phyloP scores from a whole-genome alignment of 2,888 invertebrate genomes.

The Oxycera nigricornis region DNA sequence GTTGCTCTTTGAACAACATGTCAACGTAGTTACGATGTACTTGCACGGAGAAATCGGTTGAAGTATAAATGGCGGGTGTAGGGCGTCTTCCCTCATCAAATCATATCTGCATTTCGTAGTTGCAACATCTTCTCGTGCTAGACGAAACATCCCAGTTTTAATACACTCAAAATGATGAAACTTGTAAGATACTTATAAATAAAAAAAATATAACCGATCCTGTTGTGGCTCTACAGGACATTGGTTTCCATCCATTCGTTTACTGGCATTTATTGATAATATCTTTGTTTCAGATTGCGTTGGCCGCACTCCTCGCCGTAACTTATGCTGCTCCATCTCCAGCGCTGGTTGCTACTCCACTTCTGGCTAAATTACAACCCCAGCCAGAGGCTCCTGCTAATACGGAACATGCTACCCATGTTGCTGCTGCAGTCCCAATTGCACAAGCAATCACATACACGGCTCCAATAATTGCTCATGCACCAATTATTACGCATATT shows the following conservation, averaged over 20 bases:
- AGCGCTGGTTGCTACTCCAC: conserved; percentile 39
- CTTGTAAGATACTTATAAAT: conserved; percentile 18
- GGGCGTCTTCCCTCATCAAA: conserved; percentile 19
- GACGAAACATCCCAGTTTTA: neutral
- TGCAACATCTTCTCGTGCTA: conserved; percentile 35
- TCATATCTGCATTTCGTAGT: conserved; percentile 32
- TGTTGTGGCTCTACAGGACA: too few relatives aligned
- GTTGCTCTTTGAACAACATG: neutral
- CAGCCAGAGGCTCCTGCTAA: conserved; percentile 44
- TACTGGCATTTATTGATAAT: neutral
- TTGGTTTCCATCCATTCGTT: neutral
- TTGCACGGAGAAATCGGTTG: conserved; percentile 1
- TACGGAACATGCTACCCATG: conserved; percentile 45
- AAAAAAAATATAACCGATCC: neutral
- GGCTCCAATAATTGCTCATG: conserved; percentile 17
- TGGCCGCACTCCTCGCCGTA: conserved; percentile 32
- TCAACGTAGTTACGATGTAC: neutral
- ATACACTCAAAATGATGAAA: conserved; percentile 36
- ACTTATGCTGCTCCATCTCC: conserved; percentile 15
- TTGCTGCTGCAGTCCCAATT: conserved; percentile 43
- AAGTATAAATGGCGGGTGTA: conserved; percentile 33
- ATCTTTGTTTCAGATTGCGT: conserved; percentile 4
- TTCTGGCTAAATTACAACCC: conserved; percentile 39
- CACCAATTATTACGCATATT: neutral
- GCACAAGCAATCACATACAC: conserved; percentile 37